Conservation (phyloP, 2,797 vertebrate species). For the Anniella stebbinsi region DNA sequence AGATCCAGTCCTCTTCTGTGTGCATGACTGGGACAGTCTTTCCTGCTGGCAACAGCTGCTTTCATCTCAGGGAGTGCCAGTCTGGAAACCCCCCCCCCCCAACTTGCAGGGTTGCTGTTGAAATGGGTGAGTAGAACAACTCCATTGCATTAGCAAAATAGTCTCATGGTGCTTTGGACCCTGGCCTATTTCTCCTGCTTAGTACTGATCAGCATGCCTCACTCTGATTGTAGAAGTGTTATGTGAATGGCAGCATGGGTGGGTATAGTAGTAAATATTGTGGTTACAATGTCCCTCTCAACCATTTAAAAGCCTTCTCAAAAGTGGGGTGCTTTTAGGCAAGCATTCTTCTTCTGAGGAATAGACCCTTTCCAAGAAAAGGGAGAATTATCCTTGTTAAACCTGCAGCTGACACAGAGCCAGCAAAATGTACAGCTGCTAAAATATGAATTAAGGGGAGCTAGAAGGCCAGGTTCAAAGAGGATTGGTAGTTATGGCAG, state of each 20-base stretch:
- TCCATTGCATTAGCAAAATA: neutral
- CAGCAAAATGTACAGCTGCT: neutral
- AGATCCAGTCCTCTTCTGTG: neutral
- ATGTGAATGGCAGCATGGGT: neutral
- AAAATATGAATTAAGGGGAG: neutral
- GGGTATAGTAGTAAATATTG: neutral
- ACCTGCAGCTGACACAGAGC: neutral
- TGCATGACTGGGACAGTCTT: neutral
- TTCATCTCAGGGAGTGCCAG: neutral
- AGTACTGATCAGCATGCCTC: neutral
- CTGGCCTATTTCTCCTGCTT: neutral
- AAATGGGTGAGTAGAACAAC: neutral
- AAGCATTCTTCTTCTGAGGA: neutral
- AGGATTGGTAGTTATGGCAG: neutral
- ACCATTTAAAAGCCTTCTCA: neutral
- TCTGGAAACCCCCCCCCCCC: neutral
- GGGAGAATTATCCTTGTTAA: neutral
- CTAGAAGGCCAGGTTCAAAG: neutral
- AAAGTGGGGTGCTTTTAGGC: neutral
- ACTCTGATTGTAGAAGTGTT: neutral
- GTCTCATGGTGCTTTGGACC: neutral
- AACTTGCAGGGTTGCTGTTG: neutral
- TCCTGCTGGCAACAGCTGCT: neutral
- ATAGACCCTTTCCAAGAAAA: neutral
- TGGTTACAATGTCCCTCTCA: neutral